Percentiles rank a stretch among this genome's conserved stretches.
phyloP scores from a whole-genome alignment of 2,888 invertebrate species.

The Elysia crispata region DNA sequence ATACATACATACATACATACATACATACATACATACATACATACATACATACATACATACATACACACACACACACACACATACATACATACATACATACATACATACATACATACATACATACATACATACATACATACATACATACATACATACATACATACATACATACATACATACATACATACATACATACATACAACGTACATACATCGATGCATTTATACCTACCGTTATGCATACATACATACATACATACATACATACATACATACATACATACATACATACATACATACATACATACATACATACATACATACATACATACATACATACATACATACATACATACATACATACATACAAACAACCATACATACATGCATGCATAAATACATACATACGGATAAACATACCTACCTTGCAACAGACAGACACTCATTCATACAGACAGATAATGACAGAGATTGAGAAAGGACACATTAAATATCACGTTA shows the following conservation, averaged over 20 bases:
- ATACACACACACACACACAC: too few relatives aligned
- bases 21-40: too few relatives aligned
- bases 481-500: too few relatives aligned
- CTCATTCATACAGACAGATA: conserved; percentile 14
- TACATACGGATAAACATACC: background rate
- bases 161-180: too few relatives aligned
- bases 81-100: too few relatives aligned
- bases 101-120: too few relatives aligned
- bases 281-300: conserved; percentile 12
- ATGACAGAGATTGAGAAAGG: background rate
- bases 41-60: too few relatives aligned
- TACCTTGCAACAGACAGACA: background rate
- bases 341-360: conserved; percentile 17
- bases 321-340: conserved; percentile 6
- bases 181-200: too few relatives aligned
- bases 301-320: conserved; percentile 9
- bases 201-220: too few relatives aligned
- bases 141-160: too few relatives aligned
- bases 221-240: background rate
- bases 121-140: too few relatives aligned
- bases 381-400: conserved; percentile 11
- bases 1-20: too few relatives aligned
- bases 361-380: conserved; percentile 2
- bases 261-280: conserved; percentile 17
- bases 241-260: conserved; percentile 17